Evolutionary conservation across 2,113 vertebrate genomes (phyloP), one percentile per base, ranked within the genome.

Genomic region (Cyprinus carpio): DNA sequence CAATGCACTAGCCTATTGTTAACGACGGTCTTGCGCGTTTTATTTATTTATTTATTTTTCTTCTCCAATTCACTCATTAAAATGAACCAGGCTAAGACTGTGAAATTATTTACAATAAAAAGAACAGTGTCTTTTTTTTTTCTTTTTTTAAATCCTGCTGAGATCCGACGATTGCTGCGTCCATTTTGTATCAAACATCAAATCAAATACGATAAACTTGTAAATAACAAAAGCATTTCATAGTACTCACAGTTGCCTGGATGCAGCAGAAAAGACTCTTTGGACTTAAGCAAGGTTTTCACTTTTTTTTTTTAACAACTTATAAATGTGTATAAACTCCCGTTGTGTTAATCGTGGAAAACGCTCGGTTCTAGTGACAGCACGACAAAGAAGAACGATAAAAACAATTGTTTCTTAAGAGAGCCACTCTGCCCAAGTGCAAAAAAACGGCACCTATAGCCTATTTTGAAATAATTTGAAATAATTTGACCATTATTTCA

Each of bases 191-290:
- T 75, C 87, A 87, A 90, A 91, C 76, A 90, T 88, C 91, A 90
- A 89, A 67, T 71, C 88, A 90, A 88, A 92, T 91, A 88, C 72
- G 86, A 87, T 87, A 87, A 83, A 80, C 82, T 86, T 90, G 94
- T 94, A 95, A 95, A 96, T 94, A 96, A 92, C 86, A 92, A 7
- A 11, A 91, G 92, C 91, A 91, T 81, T 92, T 91, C 90, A 92
- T 94, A 96, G 93, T 88, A 95, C 11, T 98, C 97, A 99, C 97
- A 99, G 96, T 98, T 90, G 91, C 96, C 97, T 97, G 96, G 96
- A 96, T 98, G 97, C 97, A 99, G 97, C 97, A 98, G 97, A 96
- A 93, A 96, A 97, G 91, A 97, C 96, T 99, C 97, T 99, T 99
- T 99, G 97, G 97, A 97, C 96, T 97, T 97, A 93, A 97, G 96